phyloP scores from a whole-genome alignment of 2,797 vertebrate genomes.

The Rhynchotus rufescens region DNA sequence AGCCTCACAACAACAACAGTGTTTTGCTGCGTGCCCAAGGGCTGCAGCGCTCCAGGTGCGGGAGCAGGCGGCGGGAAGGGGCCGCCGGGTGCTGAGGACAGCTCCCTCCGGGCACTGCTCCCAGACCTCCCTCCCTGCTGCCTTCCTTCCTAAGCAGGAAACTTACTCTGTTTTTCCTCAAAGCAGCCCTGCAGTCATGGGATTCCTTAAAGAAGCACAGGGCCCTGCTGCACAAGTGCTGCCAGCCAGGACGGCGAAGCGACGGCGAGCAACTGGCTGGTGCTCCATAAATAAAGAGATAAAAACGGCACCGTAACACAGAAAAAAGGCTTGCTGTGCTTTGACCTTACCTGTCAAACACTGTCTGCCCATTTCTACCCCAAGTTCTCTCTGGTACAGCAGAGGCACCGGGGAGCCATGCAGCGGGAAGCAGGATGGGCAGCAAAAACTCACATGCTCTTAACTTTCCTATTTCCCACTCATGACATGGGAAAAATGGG shows the following conservation, averaged over 20 bases:
- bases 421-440: no score
- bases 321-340: constrained; percentile 41
- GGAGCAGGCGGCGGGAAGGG: no score
- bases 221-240: no score
- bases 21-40: neutral
- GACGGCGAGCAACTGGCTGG: neutral
- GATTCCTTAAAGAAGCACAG: no score
- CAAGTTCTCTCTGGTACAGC: neutral
- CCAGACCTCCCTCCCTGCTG: no score
- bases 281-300: neutral
- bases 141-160: no score
- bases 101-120: neutral
- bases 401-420: neutral
- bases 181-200: no score
- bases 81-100: neutral
- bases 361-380: constrained; percentile 35
- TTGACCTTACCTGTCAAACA: constrained; percentile 30
- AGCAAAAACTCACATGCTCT: neutral
- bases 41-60: no score
- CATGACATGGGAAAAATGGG: no score
- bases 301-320: constrained; percentile 49
- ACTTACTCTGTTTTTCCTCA: no score
- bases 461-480: neutral
- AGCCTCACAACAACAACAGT: neutral
- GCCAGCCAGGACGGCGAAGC: neutral